Conservation (phyloP, 1,140 invertebrate species). For the Hycleus cichorii region DNA sequence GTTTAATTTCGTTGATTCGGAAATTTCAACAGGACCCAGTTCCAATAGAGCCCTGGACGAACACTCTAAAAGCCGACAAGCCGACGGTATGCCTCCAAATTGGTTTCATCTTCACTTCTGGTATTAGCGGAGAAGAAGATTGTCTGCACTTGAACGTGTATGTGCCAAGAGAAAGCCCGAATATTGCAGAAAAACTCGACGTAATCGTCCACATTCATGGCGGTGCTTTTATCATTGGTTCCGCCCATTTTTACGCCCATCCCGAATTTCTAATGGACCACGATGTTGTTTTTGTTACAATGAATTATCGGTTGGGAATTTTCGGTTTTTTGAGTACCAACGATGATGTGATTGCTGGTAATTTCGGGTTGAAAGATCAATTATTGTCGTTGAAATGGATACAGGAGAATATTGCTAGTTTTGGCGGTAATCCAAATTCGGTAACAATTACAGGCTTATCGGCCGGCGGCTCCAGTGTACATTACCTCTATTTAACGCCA, state of each 20-base stretch:
- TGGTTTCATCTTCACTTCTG: not conserved
- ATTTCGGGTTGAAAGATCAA: slow-evolving; percentile 14
- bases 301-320: slow-evolving; percentile 56
- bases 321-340: slow-evolving; percentile 28
- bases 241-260: slow-evolving; percentile 26
- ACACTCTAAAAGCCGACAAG: slow-evolving; percentile 15
- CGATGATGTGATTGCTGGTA: slow-evolving; percentile 38
- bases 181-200: slow-evolving; percentile 34
- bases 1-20: not conserved
- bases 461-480: slow-evolving; percentile 48
- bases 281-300: slow-evolving; percentile 53
- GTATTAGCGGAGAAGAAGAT: slow-evolving; percentile 4
- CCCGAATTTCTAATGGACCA: slow-evolving; percentile 50
- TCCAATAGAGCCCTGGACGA: slow-evolving; percentile 22
- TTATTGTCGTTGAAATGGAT: too few species aligned
- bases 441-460: slow-evolving; percentile 39
- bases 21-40: slow-evolving; percentile 16
- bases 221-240: slow-evolving; percentile 51
- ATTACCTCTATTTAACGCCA: slow-evolving; percentile 46
- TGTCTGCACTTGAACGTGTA: slow-evolving; percentile 23
- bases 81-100: slow-evolving; percentile 10
- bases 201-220: slow-evolving; percentile 52
- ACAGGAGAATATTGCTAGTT: too few species aligned
- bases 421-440: slow-evolving; percentile 45
- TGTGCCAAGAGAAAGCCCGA: slow-evolving; percentile 29